Base-by-base conservation (phyloP, 1,140 invertebrate species). In the Aphelenchoides avenae region DNA sequence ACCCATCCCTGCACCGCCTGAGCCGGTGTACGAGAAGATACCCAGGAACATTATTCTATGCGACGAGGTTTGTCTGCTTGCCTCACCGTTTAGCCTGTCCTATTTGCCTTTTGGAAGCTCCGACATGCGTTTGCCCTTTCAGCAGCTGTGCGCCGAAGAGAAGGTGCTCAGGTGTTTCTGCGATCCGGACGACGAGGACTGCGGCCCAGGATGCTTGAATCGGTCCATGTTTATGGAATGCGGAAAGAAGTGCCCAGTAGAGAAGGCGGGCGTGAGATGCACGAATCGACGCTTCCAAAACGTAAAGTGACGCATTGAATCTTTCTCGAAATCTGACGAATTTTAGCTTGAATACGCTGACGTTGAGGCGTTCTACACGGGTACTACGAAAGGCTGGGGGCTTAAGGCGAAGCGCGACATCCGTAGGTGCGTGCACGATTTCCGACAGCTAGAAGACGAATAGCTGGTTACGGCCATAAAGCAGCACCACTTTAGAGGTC, bases 401-500 rank as follows among this genome's bases (percentile, higher is more conserved):
- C 39, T 66, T 39, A 43, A 59, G 2, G 64, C 63, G 5, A 65
- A 52, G 22, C 44, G 52, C 18, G 43, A 47, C 18, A 44, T 64
- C 20, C 13, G 29, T 3, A 20, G 18, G 57, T 60, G 11, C 13
- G 57, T 47, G 11, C n/a, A 11, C 34, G 11, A 11, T 47, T 57
- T 36, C 18, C 13, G 34, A 36, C n/a, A n/a, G 37, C 18, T 36
- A 36, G 34, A 36, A n/a, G n/a, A n/a, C n/a, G 22, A 26, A 2
- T 15, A 13, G 11, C 9, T 9, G 13, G 9, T 9, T 15, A 2
- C 2, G 15, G 2, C n/a, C n/a, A n/a, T n/a, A n/a, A n/a, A n/a
- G n/a, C n/a, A 47, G 13, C 27, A 15, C 24, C 7, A 39, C 13
- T 39, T n/a, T 26, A 91, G 88, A 46, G 91, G 90, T 15, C 86